Percentiles rank a stretch among this genome's conserved stretches.
Conservation (phyloP, 1,140 invertebrate species). For the Colletes latitarsis region DNA sequence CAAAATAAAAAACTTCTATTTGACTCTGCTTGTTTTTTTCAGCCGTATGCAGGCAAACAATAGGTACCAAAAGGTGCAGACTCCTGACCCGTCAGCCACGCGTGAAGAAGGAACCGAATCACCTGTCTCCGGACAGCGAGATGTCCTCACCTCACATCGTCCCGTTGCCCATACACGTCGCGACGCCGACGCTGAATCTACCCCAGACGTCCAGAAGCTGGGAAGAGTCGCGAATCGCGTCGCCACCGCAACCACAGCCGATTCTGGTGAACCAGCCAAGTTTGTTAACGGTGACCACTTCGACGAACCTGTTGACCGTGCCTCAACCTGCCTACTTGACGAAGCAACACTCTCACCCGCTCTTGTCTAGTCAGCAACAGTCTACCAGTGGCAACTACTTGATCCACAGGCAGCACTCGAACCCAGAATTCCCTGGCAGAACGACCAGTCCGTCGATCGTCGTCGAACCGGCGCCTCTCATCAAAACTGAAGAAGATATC, state of each 20-base stretch:
- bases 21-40: neutral
- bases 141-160: conserved; percentile 72
- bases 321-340: conserved; percentile 82
- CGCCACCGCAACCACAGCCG: conserved; percentile 45
- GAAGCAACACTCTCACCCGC: conserved; percentile 86
- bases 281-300: conserved; percentile 65
- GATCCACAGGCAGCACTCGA: conserved; percentile 82
- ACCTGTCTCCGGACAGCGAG: conserved; percentile 81
- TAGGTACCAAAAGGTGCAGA: conserved; percentile 48
- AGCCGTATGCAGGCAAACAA: conserved; percentile 44
- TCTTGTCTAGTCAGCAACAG: conserved; percentile 82
- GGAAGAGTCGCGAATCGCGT: conserved; percentile 69
- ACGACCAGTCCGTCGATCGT: conserved; percentile 70
- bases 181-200: conserved; percentile 81
- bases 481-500: conserved; percentile 68
- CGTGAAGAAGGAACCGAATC: conserved; percentile 84
- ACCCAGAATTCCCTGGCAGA: conserved; percentile 76
- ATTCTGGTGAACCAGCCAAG: conserved; percentile 54
- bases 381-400: conserved; percentile 60
- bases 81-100: conserved; percentile 85
- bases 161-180: conserved; percentile 73
- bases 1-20: neutral
- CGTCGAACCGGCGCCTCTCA: conserved; percentile 65
- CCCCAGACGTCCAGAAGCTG: conserved; percentile 83
- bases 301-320: conserved; percentile 83